Conservation (phyloP, 2,797 vertebrate genomes). For the Eidolon dupreanum region DNA sequence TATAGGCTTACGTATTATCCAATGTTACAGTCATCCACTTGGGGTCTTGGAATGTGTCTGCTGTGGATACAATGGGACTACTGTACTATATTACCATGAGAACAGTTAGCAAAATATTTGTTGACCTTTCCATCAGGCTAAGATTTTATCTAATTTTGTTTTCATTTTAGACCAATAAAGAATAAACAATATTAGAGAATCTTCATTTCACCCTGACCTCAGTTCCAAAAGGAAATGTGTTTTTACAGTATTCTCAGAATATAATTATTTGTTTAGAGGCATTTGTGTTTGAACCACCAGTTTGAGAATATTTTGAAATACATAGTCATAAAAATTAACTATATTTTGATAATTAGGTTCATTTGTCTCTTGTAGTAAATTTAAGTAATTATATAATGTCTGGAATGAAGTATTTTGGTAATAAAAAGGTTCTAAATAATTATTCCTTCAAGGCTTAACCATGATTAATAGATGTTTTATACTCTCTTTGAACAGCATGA, state of each 20-base stretch:
- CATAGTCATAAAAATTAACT: neutral
- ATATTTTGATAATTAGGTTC: conserved; percentile 26
- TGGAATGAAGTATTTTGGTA: conserved; percentile 16
- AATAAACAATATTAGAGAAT: conserved; percentile 13
- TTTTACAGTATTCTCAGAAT: conserved; percentile 19
- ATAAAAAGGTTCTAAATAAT: neutral
- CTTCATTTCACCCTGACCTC: neutral
- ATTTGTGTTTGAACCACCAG: neutral
- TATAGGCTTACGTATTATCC: neutral
- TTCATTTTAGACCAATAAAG: conserved; percentile 32
- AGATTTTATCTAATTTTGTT: conserved; percentile 20
- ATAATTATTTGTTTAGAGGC: conserved; percentile 10
- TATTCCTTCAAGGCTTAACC: conserved; percentile 8
- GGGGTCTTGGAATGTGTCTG: neutral
- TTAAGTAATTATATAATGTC: neutral
- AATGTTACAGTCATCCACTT: neutral
- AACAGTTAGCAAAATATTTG: conserved; percentile 20
- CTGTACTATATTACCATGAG: neutral
- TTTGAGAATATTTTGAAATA: conserved; percentile 30
- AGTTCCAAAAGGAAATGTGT: conserved; percentile 13
- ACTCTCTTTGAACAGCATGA: neutral
- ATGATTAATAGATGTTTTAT: neutral
- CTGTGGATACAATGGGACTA: neutral
- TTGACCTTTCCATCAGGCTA: neutral
- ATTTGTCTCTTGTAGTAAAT: neutral